Conservation (phyloP, 2,113 vertebrate genomes). For the Thamnaconus septentrionalis region DNA sequence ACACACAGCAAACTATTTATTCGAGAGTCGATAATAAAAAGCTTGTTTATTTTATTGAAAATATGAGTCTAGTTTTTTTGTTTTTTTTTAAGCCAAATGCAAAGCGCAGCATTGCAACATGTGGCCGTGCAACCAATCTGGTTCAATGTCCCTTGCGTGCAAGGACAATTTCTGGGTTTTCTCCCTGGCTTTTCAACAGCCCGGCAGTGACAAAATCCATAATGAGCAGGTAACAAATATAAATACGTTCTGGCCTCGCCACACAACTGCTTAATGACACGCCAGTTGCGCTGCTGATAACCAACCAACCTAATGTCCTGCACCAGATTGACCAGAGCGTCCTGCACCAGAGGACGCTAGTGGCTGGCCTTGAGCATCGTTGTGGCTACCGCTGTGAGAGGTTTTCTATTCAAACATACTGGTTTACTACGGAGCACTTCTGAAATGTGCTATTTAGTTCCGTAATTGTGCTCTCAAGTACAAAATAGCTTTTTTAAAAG, state of each 20-base stretch:
- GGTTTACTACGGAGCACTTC: conserved; percentile 5
- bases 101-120: no score
- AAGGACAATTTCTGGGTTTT: conserved; percentile 79
- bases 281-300: conserved; percentile 49
- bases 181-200: conserved; percentile 70
- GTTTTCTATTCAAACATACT: not conserved
- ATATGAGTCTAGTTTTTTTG: no score
- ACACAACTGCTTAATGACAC: conserved; percentile 79
- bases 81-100: no score
- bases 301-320: no score
- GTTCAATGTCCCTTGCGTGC: conserved; percentile 75
- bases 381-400: not conserved
- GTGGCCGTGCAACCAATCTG: no score
- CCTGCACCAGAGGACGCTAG: conserved; percentile 36
- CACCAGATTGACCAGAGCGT: no score
- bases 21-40: no score
- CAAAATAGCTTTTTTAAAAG: conserved; percentile 14
- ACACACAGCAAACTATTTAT: no score
- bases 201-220: conserved; percentile 75
- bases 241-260: conserved; percentile 73
- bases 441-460: conserved; percentile 17
- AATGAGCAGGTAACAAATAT: conserved; percentile 78
- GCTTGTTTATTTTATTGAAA: no score
- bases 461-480: conserved; percentile 14
- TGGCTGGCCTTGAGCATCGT: conserved; percentile 34